Conservation (phyloP, 2,888 invertebrate species). For the Sarcophaga carnaria region DNA sequence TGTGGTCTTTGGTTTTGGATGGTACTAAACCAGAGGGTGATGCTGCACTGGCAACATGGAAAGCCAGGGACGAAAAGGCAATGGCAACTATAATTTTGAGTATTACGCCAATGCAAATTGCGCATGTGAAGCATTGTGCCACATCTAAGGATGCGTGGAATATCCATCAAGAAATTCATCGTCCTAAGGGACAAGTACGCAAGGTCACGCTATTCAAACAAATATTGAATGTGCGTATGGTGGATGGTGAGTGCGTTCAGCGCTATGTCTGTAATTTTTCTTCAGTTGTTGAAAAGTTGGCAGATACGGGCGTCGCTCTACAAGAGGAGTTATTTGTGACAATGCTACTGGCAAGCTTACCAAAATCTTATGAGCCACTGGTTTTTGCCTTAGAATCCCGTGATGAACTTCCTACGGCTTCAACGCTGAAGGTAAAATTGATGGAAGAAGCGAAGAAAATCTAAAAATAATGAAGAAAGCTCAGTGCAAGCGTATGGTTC, state of each 20-base stretch:
- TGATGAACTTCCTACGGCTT: constrained; percentile 31
- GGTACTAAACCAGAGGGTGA: neutral
- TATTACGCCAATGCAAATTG: constrained; percentile 64
- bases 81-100: constrained; percentile 64
- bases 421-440: constrained; percentile 30
- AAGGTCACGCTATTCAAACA: constrained; percentile 27
- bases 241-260: constrained; percentile 39
- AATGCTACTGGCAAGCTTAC: constrained; percentile 27
- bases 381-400: constrained; percentile 26
- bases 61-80: constrained; percentile 61
- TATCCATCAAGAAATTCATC: neutral
- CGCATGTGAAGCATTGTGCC: constrained; percentile 37
- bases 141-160: constrained; percentile 45
- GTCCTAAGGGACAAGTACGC: neutral
- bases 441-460: constrained; percentile 15
- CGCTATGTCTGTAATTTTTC: constrained; percentile 41
- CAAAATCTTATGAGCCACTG: constrained; percentile 23
- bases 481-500: constrained; percentile 37
- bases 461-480: constrained; percentile 32
- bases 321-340: constrained; percentile 26
- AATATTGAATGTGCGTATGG: constrained; percentile 38
- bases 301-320: constrained; percentile 4
- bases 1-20: neutral
- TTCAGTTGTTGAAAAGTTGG: constrained; percentile 29
- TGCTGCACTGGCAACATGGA: constrained; percentile 7